Percentiles rank a stretch among this genome's conserved stretches.
Evolutionary conservation across 2,113 vertebrate species (phyloP).

Genomic region (Gadus macrocephalus): DNA sequence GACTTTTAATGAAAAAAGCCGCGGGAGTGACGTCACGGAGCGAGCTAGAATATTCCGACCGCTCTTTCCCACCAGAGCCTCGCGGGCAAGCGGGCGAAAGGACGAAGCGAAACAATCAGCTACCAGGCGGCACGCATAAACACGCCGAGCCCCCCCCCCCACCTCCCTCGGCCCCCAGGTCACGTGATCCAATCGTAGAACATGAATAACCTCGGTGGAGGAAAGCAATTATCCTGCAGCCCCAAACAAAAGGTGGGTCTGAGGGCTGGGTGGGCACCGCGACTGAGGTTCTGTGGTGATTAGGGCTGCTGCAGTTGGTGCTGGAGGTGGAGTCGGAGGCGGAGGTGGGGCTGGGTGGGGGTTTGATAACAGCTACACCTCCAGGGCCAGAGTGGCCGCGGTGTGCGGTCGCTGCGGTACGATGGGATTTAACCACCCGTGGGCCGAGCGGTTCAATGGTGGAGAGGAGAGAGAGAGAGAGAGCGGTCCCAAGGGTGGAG

Average conservation of each 20-base stretch:
- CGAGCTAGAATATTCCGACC: too few species aligned
- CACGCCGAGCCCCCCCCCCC: slow-evolving; percentile 42
- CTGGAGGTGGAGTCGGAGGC: too few species aligned
- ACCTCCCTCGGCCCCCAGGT: slow-evolving; percentile 40
- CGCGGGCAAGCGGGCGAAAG: not conserved
- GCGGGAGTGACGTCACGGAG: not conserved
- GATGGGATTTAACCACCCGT: slow-evolving; percentile 42
- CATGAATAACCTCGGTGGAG: slow-evolving; percentile 52
- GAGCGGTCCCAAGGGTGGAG: too few species aligned
- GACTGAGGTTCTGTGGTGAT: not conserved
- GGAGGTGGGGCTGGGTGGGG: slow-evolving; percentile 6
- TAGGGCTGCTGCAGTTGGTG: not conserved
- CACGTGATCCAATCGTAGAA: slow-evolving; percentile 52
- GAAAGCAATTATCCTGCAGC: slow-evolving; percentile 62
- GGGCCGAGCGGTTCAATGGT: slow-evolving; percentile 36
- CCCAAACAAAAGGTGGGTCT: slow-evolving; percentile 23
- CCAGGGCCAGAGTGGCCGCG: slow-evolving; percentile 31
- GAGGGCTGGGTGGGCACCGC: too few species aligned
- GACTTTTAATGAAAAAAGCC: slow-evolving; percentile 47
- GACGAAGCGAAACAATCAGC: slow-evolving; percentile 53
- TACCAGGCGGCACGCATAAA: slow-evolving; percentile 50
- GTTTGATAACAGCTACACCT: slow-evolving; percentile 27
- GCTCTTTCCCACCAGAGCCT: too few species aligned
- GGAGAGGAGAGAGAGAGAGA: slow-evolving; percentile 11
- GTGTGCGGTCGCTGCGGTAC: slow-evolving; percentile 12